Conservation (phyloP, 2,113 vertebrate genomes). For the Corvus hawaiiensis region DNA sequence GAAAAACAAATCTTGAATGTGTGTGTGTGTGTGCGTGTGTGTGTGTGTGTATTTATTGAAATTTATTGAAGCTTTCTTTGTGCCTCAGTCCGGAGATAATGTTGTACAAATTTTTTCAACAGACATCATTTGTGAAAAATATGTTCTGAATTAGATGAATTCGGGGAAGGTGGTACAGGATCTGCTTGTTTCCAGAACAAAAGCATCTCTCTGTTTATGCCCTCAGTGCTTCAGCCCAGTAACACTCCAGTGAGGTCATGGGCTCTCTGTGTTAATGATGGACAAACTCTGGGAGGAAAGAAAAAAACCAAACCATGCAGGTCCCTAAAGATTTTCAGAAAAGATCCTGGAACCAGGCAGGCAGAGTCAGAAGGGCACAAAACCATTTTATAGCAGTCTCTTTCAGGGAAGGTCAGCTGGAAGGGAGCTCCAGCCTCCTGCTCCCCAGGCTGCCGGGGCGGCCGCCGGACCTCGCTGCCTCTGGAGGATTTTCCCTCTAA, state of each 20-base stretch:
- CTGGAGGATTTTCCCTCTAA: not conserved
- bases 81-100: not conserved
- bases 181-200: not conserved
- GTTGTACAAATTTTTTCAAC: not conserved
- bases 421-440: not conserved
- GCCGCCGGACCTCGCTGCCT: accelerated
- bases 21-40: accelerated
- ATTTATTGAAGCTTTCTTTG: not conserved
- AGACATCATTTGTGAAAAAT: not conserved
- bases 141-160: not conserved
- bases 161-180: not conserved
- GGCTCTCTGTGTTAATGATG: not conserved
- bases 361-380: not conserved
- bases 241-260: not conserved
- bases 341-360: not conserved
- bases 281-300: not conserved
- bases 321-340: not conserved
- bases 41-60: not conserved
- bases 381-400: not conserved
- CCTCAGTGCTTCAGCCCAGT: not conserved
- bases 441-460: accelerated
- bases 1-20: not conserved
- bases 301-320: accelerated
- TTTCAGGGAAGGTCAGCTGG: not conserved
- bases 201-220: not conserved